These are phyloP conservation scores for Orestias chungarensis DNA, from an alignment of 2,797 vertebrate genomes.

Conservation along the genomic window DNA sequence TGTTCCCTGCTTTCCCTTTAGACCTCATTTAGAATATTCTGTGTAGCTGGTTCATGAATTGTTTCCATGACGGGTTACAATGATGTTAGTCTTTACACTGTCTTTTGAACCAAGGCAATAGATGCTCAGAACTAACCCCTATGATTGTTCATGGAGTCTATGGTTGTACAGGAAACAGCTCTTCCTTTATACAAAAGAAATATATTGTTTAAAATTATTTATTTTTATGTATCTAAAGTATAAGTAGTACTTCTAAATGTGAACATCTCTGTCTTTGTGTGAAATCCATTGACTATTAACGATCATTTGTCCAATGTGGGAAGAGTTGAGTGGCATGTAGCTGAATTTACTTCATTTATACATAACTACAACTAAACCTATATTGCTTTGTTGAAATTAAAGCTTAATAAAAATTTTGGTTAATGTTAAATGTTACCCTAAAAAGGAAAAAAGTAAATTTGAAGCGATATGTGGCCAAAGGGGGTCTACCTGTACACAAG, in stretches of 20 bases:
- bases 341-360: neutral
- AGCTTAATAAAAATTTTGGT: neutral
- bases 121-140: conserved; percentile 58
- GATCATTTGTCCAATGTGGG: conserved; percentile 12
- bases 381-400: neutral
- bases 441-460: neutral
- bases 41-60: conserved; percentile 37
- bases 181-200: conserved; percentile 71
- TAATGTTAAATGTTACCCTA: too few species aligned
- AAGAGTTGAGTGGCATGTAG: neutral
- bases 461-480: neutral
- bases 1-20: conserved; percentile 59
- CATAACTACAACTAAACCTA: neutral
- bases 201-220: conserved; percentile 71
- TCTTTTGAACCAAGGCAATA: conserved; percentile 42
- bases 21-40: conserved; percentile 40
- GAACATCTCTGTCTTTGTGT: conserved; percentile 32
- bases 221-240: conserved; percentile 64
- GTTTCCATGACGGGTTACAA: conserved; percentile 37
- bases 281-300: neutral
- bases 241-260: conserved; percentile 42
- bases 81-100: conserved; percentile 11
- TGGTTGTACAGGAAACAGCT: conserved; percentile 70
- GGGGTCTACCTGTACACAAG: neutral
- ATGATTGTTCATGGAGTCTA: conserved; percentile 69